Base-by-base conservation (phyloP, 1,140 invertebrate species). In the Philaenus spumarius region DNA sequence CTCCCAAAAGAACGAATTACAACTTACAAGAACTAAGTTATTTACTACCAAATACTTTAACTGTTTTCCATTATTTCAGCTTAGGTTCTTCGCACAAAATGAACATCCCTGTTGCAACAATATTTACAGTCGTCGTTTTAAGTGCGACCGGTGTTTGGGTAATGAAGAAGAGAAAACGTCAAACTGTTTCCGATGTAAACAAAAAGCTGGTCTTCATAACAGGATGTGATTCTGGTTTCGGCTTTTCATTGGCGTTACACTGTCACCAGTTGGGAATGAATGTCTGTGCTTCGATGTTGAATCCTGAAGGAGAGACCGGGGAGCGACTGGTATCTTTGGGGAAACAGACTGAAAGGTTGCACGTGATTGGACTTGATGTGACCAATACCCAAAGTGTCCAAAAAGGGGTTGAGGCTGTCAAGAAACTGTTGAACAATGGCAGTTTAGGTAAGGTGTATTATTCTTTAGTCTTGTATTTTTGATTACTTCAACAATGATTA, bases 181-280 rank as follows among this genome's bases (percentile, higher is more conserved):
- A 30, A 30, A 30, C 9, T 9, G 9, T 30, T 30, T 9, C 26
- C 3, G 26, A 30, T 26, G 5, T 3, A 22, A 3, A 7, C 30
- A 30, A 35, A 2, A 30, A 37, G 15, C 11, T 40, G 66, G 63
- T 91, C 14, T 74, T 88, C 3, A 82, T 91, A 55, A 89, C 86
- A 19, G 89, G 89, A 40, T 93, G 89, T 67, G 88, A 92, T 70
- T 88, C 86, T 56, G 89, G 89, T 4, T 74, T 92, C n/a, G 89
- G 89, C 22, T 88, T 81, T 72, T 82, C 81, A 1, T 66, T 87
- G n/a, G 85, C 86, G 1, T 69, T 80, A 6, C 75, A 86, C 45
- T 75, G 80, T 26, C 73, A 75, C 15, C 69, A 78, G 17, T 69
- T 80, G 43, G 85, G 84, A 0, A 76, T 83, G 23, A 71, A 74